Evolutionary conservation across 2,113 vertebrate genomes (phyloP), one percentile per base, ranked within the genome.

Genomic region (Ovibos moschatus): DNA sequence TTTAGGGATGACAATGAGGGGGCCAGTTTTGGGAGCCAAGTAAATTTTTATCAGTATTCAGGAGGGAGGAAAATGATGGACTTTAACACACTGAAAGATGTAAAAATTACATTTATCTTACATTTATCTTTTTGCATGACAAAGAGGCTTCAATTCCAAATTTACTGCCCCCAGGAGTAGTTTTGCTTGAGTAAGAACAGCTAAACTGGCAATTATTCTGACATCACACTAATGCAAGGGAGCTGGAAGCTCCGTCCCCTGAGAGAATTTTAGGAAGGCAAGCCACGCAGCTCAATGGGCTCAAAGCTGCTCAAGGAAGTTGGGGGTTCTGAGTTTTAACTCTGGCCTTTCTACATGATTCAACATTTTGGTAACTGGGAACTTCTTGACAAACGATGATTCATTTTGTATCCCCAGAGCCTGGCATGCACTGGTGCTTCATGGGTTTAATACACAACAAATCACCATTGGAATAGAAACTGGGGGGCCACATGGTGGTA

Each of bases 41-140:
- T 96, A 95, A 94, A 98, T 51, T 81, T 97, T 98, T 97, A 95
- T 36, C 62, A 62, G 62, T 94, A 64, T 45, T 58, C 92, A 91
- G 93, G 62, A 95, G 87, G 43, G 50, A 94, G 64, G 67, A 92
- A 92, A 4, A 93, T 89, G 62, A 58, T 10, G 87, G 36, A 64
- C 21, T 94, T 94, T 94, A 94, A 83, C 33, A 96, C 81, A 85
- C 33, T 78, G 78, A 97, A 98, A 97, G 43, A 40, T 95, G 27
- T 97, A 87, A 60, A 57, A 95, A 87, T 95, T 84, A 12, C 45
- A 96, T 86, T 43, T 86, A 82, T 97, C 76, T 92, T 84, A 11
- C 45, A 96, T 85, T 43, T 83, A 82, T 97, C 76, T 92, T 53
- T 53, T 45, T 95, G 95, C 50, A 96, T 78, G 6, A 85, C 36